phyloP scores from a whole-genome alignment of 2,797 vertebrate species.

The Chrysocyon brachyurus region DNA sequence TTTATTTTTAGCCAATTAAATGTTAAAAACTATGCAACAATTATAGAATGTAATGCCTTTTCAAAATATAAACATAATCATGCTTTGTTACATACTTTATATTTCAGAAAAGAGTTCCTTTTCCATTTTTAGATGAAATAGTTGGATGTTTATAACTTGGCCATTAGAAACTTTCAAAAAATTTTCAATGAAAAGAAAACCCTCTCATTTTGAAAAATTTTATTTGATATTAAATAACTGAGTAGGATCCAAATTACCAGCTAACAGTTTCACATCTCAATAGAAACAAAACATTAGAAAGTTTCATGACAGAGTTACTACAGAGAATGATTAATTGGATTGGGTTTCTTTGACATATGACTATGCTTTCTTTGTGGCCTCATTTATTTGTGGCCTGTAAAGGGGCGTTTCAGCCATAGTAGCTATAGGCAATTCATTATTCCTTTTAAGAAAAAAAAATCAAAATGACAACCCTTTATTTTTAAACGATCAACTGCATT shows the following conservation, averaged over 20 bases:
- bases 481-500: constrained; percentile 64
- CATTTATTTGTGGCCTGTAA: constrained; percentile 68
- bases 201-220: constrained; percentile 44
- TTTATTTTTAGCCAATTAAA: constrained; percentile 51
- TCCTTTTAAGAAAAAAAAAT: constrained; percentile 67
- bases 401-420: constrained; percentile 44
- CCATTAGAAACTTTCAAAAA: constrained; percentile 54
- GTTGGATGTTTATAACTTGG: constrained; percentile 4
- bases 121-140: not conserved
- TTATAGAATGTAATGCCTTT: constrained; percentile 16
- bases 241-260: constrained; percentile 6
- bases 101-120: constrained; percentile 30
- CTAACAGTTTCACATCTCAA: constrained; percentile 60
- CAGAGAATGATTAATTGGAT: constrained; percentile 68
- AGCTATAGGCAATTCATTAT: constrained; percentile 70
- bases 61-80: constrained; percentile 27
- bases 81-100: not conserved
- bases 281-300: constrained; percentile 61
- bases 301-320: constrained; percentile 48
- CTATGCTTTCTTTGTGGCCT: constrained; percentile 65
- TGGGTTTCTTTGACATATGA: constrained; percentile 67
- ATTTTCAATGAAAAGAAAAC: not conserved
- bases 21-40: not conserved
- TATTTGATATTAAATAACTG: constrained; percentile 54
- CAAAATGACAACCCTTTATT: constrained; percentile 69